Conservation (phyloP, 2,888 invertebrate genomes). For the Empis stercorea region DNA sequence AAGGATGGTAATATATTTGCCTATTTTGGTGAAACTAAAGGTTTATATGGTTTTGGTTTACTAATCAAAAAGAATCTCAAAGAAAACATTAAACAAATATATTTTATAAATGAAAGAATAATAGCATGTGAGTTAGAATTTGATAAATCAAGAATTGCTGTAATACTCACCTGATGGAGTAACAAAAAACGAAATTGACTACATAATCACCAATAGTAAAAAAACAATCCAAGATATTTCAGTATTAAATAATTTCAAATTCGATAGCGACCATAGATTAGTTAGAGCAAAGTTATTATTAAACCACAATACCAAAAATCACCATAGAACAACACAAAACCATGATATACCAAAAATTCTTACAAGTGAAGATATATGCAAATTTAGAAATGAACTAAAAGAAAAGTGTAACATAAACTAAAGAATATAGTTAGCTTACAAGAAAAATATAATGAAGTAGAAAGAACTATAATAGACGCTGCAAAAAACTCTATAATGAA, state of each 20-base stretch:
- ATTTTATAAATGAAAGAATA: not conserved
- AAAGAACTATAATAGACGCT: not conserved
- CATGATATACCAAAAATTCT: not conserved
- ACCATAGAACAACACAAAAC: not conserved
- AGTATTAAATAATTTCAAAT: not conserved
- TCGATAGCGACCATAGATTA: constrained; percentile 2
- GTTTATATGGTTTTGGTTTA: not conserved
- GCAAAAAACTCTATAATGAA: not conserved
- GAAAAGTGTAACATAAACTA: not conserved
- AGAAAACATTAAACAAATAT: not conserved
- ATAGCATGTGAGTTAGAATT: not conserved
- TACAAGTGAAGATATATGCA: constrained; percentile 2
- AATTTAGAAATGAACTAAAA: too few relatives aligned
- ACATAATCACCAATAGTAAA: constrained; percentile 2
- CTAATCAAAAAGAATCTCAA: not conserved
- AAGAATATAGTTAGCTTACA: not conserved
- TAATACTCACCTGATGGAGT: not conserved
- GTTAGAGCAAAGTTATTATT: not conserved
- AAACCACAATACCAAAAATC: not conserved
- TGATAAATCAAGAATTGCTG: not conserved
- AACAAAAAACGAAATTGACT: constrained; percentile 2
- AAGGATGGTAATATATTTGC: not conserved
- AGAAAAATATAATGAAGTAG: not conserved
- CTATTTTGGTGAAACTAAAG: not conserved
- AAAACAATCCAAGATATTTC: constrained; percentile 4